Percentiles rank a stretch among this genome's conserved stretches.
Conservation (phyloP, 1,140 invertebrate genomes). For the Globodera rostochiensis region DNA sequence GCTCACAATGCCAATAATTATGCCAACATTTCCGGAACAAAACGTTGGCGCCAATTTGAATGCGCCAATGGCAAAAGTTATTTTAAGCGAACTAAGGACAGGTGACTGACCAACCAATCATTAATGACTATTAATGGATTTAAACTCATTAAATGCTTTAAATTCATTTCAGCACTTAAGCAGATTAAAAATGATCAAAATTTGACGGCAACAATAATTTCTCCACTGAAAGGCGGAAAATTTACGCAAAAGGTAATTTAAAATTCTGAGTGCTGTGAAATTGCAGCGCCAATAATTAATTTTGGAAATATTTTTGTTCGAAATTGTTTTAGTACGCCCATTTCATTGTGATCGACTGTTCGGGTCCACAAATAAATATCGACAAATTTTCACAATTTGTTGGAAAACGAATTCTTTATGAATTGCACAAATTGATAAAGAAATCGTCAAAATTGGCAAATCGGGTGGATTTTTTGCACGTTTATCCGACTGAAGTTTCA, state of each 20-base stretch:
- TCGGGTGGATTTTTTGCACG: background rate
- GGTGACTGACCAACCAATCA: background rate
- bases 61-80: conserved; percentile 5
- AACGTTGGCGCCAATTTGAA: conserved; percentile 11
- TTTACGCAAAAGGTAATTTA: background rate
- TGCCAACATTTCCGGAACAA: conserved; percentile 19
- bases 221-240: background rate
- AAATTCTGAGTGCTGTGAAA: background rate
- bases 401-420: background rate
- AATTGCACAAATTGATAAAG: background rate
- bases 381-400: background rate
- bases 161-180: background rate
- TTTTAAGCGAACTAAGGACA: conserved; percentile 6
- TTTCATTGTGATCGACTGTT: background rate
- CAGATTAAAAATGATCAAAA: background rate
- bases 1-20: conserved; percentile 14
- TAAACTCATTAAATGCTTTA: background rate
- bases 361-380: background rate
- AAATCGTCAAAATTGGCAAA: background rate
- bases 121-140: background rate
- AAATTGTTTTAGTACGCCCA: background rate
- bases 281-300: background rate
- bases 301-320: too few relatives aligned
- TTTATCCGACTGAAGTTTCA: background rate
- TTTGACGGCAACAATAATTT: background rate